Percentiles rank a stretch among this genome's conserved stretches.
phyloP scores from a whole-genome alignment of 1,140 invertebrate species.

The Drosophila auraria region DNA sequence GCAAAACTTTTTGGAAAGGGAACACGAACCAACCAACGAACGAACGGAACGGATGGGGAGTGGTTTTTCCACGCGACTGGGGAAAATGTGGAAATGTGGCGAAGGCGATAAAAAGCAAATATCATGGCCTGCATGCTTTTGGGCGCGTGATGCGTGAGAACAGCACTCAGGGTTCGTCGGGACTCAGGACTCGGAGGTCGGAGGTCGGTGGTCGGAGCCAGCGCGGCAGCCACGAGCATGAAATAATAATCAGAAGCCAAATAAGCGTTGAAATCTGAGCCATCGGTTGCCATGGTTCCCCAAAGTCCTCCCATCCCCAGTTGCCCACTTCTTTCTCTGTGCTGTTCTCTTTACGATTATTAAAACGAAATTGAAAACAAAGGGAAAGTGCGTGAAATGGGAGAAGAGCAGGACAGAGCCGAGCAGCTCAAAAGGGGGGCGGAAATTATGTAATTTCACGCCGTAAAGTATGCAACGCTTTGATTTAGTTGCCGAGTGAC shows the following conservation, averaged over 20 bases:
- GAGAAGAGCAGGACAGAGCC: not conserved
- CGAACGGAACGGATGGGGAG: conserved; percentile 12
- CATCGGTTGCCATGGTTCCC: conserved; percentile 48
- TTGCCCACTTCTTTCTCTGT: conserved; percentile 4
- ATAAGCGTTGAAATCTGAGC: conserved; percentile 80
- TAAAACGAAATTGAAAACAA: conserved; percentile 77
- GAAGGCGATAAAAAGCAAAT: conserved; percentile 73
- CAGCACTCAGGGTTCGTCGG: conserved; percentile 40
- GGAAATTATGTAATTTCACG: conserved; percentile 71
- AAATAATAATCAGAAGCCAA: conserved; percentile 83
- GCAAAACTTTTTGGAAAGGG: conserved; percentile 41
- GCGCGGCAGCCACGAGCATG: conserved; percentile 48
- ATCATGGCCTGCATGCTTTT: conserved; percentile 78
- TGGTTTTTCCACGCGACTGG: conserved; percentile 10
- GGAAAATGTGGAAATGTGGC: conserved; percentile 43
- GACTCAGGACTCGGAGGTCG: conserved; percentile 26
- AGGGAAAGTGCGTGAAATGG: conserved; percentile 26
- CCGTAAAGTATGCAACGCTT: conserved; percentile 62
- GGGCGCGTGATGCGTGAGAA: conserved; percentile 71
- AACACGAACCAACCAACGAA: not conserved
- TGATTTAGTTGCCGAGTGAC: conserved; percentile 66
- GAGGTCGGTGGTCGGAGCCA: not conserved
- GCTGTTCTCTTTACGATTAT: conserved; percentile 49
- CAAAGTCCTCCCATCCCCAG: conserved; percentile 15
- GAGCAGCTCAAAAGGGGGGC: not conserved